Percentiles rank a stretch among this genome's conserved stretches.
Evolutionary conservation across 2,113 vertebrate genomes (phyloP).

Genomic region (Ceuthmochares aereus): DNA sequence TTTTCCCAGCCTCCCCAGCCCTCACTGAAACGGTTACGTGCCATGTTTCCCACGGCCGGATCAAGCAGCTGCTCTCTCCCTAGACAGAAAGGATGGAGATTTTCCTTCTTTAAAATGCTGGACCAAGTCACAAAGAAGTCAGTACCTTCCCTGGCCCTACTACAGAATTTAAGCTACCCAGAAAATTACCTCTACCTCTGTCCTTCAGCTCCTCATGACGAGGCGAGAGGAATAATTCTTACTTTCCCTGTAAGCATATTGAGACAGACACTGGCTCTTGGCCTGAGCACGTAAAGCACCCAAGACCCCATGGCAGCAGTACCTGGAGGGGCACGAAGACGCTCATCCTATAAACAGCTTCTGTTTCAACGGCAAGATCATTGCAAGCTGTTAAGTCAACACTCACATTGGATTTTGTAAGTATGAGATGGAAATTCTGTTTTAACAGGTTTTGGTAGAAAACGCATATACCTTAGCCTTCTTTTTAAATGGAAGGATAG

Average conservation of each 20-base stretch:
- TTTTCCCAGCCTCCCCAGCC: background rate
- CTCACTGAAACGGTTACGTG: background rate
- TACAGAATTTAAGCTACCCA: background rate
- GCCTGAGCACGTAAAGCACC: background rate
- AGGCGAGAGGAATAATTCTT: background rate
- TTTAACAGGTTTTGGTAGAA: background rate
- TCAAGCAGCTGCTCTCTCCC: background rate
- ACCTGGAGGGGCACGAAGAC: background rate
- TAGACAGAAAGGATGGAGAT: background rate
- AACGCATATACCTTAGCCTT: background rate
- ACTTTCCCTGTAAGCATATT: background rate
- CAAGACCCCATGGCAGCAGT: background rate
- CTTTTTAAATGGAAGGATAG: background rate
- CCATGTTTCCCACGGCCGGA: background rate
- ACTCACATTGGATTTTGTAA: background rate
- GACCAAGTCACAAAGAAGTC: background rate
- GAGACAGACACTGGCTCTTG: background rate
- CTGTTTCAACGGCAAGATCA: background rate
- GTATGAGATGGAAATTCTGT: background rate
- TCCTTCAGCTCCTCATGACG: background rate
- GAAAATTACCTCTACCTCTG: background rate
- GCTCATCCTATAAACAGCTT: background rate
- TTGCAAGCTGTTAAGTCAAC: background rate
- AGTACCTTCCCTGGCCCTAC: background rate
- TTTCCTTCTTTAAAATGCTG: background rate